A percentile compares a stretch with the other conserved stretches of the same genome.
phyloP scores from a whole-genome alignment of 2,113 vertebrate species.

The Saccopteryx bilineata region DNA sequence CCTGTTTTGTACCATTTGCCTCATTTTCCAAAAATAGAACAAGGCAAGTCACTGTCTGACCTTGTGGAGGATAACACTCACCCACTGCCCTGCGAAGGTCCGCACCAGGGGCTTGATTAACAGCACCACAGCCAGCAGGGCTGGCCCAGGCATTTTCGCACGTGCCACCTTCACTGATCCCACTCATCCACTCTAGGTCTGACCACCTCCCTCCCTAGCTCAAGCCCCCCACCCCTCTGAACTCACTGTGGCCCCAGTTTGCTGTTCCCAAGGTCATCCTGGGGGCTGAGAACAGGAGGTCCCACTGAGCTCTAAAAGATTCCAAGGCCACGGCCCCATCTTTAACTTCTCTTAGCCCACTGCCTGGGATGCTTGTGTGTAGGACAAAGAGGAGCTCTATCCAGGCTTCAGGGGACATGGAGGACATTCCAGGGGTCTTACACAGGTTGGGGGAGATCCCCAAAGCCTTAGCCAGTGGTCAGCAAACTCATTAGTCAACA shows the following conservation, averaged over 20 bases:
- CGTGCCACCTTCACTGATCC: too few species aligned
- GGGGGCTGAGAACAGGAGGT: background rate
- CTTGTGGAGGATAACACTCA: background rate
- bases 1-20: background rate
- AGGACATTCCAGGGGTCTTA: background rate
- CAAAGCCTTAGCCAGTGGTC: too few species aligned
- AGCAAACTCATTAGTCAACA: too few species aligned
- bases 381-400: background rate
- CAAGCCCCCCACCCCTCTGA: background rate
- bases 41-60: background rate
- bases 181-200: too few species aligned
- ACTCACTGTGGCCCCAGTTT: background rate
- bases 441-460: background rate
- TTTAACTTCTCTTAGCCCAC: background rate
- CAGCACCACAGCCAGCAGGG: background rate
- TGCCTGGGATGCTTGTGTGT: background rate
- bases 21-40: background rate
- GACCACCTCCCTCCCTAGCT: background rate
- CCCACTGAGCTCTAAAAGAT: background rate
- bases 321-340: fast-evolving
- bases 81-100: background rate
- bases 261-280: fast-evolving
- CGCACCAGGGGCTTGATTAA: fast-evolving
- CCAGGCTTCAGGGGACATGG: background rate
- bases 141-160: background rate